Percentiles rank a stretch among this genome's conserved stretches.
Conservation (phyloP, 2,113 vertebrate genomes). For the Pimephales promelas region DNA sequence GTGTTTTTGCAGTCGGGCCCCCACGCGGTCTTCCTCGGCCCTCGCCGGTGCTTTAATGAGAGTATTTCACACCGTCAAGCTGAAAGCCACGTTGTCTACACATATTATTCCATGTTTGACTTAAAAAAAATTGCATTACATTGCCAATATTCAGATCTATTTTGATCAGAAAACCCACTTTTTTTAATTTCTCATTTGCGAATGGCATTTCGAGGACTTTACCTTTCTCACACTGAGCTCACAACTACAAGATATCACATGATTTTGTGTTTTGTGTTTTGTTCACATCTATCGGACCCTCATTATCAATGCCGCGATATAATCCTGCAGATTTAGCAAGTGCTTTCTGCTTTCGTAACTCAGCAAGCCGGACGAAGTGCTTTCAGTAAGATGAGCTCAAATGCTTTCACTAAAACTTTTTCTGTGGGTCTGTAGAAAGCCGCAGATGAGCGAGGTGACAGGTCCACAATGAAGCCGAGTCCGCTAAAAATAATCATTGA, state of each 20-base stretch:
- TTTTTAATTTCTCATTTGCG: not conserved
- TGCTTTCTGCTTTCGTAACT: conserved; percentile 33
- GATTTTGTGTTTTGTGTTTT: not conserved
- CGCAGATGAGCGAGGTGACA: conserved; percentile 49
- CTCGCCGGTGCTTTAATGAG: not conserved
- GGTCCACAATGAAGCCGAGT: conserved; percentile 49
- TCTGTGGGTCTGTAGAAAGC: conserved; percentile 50
- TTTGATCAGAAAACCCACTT: not conserved
- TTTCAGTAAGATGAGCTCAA: conserved; percentile 31
- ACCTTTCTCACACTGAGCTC: not conserved
- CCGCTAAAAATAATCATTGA: conserved; percentile 55
- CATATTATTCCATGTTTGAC: not conserved
- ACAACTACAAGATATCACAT: not conserved
- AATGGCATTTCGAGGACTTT: not conserved
- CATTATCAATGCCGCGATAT: not conserved
- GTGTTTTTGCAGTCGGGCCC: not conserved
- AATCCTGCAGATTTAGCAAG: conserved; percentile 8
- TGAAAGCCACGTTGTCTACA: too few relatives aligned
- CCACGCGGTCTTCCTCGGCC: not conserved
- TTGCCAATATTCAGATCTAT: not conserved
- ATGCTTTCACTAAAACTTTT: conserved; percentile 46
- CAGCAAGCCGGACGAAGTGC: conserved; percentile 28
- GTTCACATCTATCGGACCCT: not conserved
- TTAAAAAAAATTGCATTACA: too few relatives aligned
- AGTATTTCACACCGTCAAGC: too few relatives aligned